Conservation (phyloP, 2,113 vertebrate species). For the Tyrannus savana region DNA sequence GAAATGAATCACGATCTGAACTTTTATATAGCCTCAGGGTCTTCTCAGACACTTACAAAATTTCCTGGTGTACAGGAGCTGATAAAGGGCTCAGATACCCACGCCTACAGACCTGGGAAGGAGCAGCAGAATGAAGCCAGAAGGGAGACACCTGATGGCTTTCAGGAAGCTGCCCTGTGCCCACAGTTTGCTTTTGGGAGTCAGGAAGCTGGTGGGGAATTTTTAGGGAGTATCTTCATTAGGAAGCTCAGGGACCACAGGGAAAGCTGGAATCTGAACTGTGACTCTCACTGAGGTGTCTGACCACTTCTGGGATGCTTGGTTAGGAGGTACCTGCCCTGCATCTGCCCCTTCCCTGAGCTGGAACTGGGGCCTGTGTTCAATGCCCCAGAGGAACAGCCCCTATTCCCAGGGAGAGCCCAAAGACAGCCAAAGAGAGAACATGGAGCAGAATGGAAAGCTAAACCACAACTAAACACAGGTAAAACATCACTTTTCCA, state of each 20-base stretch:
- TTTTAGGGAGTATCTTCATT: neutral
- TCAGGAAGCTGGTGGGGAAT: rapidly evolving
- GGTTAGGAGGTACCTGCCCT: neutral
- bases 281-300: neutral
- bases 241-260: neutral
- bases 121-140: neutral
- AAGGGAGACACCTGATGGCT: rapidly evolving
- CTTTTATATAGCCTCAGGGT: slow-evolving; percentile 34
- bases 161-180: rapidly evolving
- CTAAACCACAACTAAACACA: rapidly evolving
- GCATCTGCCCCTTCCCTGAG: neutral
- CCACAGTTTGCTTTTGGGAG: neutral
- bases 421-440: neutral
- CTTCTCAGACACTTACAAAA: slow-evolving; percentile 16
- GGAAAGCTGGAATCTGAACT: neutral
- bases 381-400: neutral
- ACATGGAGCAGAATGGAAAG: neutral
- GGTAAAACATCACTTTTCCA: neutral
- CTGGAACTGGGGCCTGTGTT: neutral
- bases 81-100: neutral
- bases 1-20: slow-evolving; percentile 47
- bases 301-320: neutral
- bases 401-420: neutral
- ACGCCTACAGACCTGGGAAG: neutral
- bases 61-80: neutral